These are phyloP conservation scores for Heliconius ethilla DNA, from an alignment of 2,888 invertebrate species.

Conservation along the genomic window DNA sequence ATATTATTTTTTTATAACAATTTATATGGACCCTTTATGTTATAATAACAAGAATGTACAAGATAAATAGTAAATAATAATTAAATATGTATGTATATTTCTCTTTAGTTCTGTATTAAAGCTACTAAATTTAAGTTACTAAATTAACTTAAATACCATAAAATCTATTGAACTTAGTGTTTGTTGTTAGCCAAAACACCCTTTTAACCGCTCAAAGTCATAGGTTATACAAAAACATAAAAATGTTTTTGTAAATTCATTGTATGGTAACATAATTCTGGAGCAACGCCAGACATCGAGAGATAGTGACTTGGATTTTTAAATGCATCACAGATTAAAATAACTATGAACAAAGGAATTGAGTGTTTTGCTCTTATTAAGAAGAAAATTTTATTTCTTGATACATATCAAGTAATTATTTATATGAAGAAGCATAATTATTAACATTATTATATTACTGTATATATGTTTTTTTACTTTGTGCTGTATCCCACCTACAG, in stretches of 20 bases:
- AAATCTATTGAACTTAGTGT: neutral
- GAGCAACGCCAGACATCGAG: conserved; percentile 16
- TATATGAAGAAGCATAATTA: no score
- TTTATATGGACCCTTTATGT: no score
- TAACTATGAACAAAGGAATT: conserved; percentile 30
- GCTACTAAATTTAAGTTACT: no score
- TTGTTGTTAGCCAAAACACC: neutral
- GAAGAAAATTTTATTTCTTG: neutral
- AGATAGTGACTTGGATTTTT: conserved; percentile 34
- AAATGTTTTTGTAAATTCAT: conserved; percentile 15
- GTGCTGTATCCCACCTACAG: neutral
- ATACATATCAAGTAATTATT: neutral
- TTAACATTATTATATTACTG: no score
- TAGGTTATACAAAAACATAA: neutral
- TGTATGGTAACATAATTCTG: conserved; percentile 26
- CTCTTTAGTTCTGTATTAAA: no score
- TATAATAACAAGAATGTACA: no score
- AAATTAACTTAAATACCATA: neutral
- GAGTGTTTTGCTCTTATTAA: neutral
- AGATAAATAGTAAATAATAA: no score
- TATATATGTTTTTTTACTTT: neutral
- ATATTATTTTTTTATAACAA: no score
- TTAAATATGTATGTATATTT: no score
- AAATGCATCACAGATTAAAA: conserved; percentile 33
- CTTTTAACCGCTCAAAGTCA: neutral